Evolutionary conservation across 1,140 invertebrate genomes (phyloP), one percentile per base, ranked within the genome.

Genomic region (Melanaphis sacchari): DNA sequence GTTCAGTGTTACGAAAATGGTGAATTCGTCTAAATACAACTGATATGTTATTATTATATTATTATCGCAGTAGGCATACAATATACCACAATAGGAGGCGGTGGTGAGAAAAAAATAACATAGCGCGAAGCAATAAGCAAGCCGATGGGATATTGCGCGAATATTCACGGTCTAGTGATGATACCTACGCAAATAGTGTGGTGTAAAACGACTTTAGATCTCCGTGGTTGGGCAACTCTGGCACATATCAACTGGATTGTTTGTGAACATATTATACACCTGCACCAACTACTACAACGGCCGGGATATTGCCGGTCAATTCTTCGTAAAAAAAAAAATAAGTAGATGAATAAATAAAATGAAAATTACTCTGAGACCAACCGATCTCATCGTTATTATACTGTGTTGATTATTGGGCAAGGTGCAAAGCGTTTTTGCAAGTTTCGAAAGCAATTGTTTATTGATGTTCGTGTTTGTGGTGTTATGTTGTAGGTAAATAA

Each of bases 201-300:
- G 88, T 66, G 54, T n/a, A 90, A 90, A 59, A 59, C 52, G n/a
- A 90, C 76, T 90, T 59, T 38, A 90, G 89, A 90, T 90, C 11
- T 40, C 24, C 26, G 59, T 76, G 49, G 40, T 90, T 90, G 38
- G 36, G 89, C 26, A 90, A 90, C 52, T 40, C 36, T 40, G 1
- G 38, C 26, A 11, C 15, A n/a, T 15, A 43, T 85, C 41, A 85
- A 85, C 24, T 41, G 26, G 84, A 85, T 85, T 85, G 84, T 43
- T 85, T 43, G 84, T 18, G 41, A 85, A 85, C 26, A 41, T 31
- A 85, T 24, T 40, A 82, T 40, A 81, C 4, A 82, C 38, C 82
- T 40, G 24, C 22, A 40, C 22, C 38, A 26, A 41, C 22, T 40
- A 26, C 0, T 5, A 84, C 82, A 26, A 84, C 38, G 38, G 38